phyloP scores from a whole-genome alignment of 37 sponge, comb jelly and placozoan species.

The Hexactinellida sp. region DNA sequence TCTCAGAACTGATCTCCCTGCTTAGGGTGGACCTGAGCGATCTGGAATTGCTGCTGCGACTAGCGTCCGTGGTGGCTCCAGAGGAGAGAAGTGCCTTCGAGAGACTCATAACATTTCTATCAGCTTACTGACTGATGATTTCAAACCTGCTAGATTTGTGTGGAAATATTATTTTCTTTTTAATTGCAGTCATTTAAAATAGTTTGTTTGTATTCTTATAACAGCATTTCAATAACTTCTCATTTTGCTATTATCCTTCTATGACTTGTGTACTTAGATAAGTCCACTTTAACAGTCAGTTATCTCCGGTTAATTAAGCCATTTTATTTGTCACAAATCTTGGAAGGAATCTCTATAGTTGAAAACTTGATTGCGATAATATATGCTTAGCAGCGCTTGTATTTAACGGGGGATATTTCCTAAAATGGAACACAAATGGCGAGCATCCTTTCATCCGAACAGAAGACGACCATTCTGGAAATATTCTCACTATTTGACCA shows the following conservation, averaged over 20 bases:
- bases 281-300: no score
- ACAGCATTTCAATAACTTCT: no score
- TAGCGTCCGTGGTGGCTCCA: neutral
- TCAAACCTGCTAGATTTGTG: neutral
- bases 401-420: neutral
- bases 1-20: neutral
- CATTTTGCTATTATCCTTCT: no score
- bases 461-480: neutral
- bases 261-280: no score
- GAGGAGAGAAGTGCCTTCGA: neutral
- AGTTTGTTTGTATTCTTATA: neutral
- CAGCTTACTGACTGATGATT: neutral
- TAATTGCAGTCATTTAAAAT: neutral
- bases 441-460: neutral
- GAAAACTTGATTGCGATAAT: neutral
- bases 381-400: neutral
- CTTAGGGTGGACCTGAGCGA: neutral
- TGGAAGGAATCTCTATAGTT: neutral
- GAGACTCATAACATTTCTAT: neutral
- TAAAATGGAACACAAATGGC: neutral
- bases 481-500: slow-evolving; percentile 10
- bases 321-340: neutral
- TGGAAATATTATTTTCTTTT: neutral
- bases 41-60: neutral
- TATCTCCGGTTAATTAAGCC: no score